Conservation (phyloP, 2,888 invertebrate species). For the Sinohyriopsis cumingii region DNA sequence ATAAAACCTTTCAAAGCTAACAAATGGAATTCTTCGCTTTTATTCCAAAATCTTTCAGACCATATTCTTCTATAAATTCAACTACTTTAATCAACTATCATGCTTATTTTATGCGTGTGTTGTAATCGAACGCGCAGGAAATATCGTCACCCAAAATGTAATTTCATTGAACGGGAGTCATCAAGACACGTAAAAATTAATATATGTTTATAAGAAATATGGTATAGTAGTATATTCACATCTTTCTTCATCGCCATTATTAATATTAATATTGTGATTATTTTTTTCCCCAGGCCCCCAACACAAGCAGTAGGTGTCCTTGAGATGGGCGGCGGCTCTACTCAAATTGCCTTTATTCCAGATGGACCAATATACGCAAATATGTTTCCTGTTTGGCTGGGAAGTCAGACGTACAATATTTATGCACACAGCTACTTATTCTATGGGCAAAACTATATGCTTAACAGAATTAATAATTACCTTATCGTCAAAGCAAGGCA, state of each 20-base stretch:
- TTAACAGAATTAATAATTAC: conserved; percentile 44
- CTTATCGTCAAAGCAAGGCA: conserved; percentile 9
- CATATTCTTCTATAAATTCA: no score
- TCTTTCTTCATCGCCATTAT: background rate
- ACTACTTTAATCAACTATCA: no score
- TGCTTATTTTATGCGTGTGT: no score
- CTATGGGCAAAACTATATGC: conserved; percentile 63
- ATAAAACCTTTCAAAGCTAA: no score
- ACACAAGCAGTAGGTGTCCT: conserved; percentile 72
- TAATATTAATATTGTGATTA: conserved; percentile 1
- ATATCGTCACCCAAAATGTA: no score
- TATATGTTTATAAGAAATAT: no score
- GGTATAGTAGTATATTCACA: no score
- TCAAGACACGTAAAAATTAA: no score
- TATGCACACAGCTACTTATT: conserved; percentile 69
- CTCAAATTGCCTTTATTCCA: conserved; percentile 74
- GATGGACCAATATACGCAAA: conserved; percentile 61
- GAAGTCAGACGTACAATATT: conserved; percentile 58
- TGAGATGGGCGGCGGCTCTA: conserved; percentile 76
- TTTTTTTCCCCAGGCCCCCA: conserved; percentile 29
- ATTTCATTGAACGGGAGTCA: no score
- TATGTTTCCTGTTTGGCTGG: conserved; percentile 64
- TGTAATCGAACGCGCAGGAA: no score
- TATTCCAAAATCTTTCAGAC: no score
- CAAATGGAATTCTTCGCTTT: no score